Evolutionary conservation across 1,140 invertebrate species (phyloP).

Genomic region (Propsilocerus akamusi): DNA sequence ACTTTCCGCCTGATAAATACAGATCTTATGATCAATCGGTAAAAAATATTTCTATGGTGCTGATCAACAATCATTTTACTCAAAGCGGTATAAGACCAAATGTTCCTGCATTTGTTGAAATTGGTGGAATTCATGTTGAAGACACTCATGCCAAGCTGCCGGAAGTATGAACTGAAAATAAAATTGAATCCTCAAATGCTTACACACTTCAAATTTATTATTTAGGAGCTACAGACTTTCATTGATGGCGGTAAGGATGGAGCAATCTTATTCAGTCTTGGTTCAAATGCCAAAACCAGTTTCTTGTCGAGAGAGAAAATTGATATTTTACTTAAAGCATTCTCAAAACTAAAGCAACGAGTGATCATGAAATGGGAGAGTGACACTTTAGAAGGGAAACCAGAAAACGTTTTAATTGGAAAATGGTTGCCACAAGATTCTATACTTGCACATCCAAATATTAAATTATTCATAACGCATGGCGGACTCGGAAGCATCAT

Average conservation of each 20-base stretch:
- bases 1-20: slow-evolving; percentile 12
- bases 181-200: neutral
- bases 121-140: slow-evolving; percentile 25
- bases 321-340: slow-evolving; percentile 20
- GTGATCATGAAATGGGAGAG: slow-evolving; percentile 31
- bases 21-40: slow-evolving; percentile 13
- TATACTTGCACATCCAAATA: slow-evolving; percentile 36
- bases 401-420: slow-evolving; percentile 32
- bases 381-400: slow-evolving; percentile 14
- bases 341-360: slow-evolving; percentile 21
- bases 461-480: slow-evolving; percentile 43
- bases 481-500: slow-evolving; percentile 45
- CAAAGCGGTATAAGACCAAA: slow-evolving; percentile 18
- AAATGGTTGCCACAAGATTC: slow-evolving; percentile 43
- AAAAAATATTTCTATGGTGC: slow-evolving; percentile 12
- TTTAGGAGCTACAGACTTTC: slow-evolving; percentile 19
- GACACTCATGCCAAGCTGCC: slow-evolving; percentile 18
- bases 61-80: slow-evolving; percentile 18
- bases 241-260: slow-evolving; percentile 13
- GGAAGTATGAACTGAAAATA: slow-evolving; percentile 7
- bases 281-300: slow-evolving; percentile 10
- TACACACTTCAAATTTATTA: neutral
- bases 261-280: slow-evolving; percentile 21
- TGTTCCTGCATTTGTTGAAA: slow-evolving; percentile 22
- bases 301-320: no score